These are phyloP conservation scores for Ephialtes manifestator DNA, from an alignment of 2,888 invertebrate species.

Conservation along the genomic window DNA sequence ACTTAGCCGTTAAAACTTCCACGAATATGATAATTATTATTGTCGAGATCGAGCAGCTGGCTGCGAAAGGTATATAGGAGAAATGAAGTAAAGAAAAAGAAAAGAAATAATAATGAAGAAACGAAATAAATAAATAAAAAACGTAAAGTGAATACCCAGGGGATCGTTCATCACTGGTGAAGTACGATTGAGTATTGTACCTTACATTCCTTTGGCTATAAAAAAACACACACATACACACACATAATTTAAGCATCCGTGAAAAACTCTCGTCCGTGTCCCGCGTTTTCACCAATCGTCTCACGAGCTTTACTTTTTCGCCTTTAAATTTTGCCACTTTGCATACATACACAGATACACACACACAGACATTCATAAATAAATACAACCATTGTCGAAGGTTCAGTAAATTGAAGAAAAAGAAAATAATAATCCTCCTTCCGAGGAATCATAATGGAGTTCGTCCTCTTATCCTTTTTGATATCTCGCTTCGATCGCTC, in stretches of 20 bases:
- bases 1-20: constrained; percentile 65
- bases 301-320: constrained; percentile 42
- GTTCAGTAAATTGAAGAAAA: constrained; percentile 21
- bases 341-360: neutral
- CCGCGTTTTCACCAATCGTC: constrained; percentile 47
- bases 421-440: constrained; percentile 30
- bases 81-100: constrained; percentile 52
- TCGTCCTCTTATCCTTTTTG: constrained; percentile 20
- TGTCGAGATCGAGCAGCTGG: constrained; percentile 81
- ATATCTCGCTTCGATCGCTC: constrained; percentile 38
- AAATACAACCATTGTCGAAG: constrained; percentile 13
- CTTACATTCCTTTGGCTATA: constrained; percentile 86
- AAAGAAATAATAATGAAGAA: constrained; percentile 42
- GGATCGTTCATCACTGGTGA: constrained; percentile 81
- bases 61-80: constrained; percentile 82
- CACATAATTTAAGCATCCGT: constrained; percentile 66
- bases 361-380: neutral
- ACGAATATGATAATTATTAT: constrained; percentile 70
- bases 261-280: constrained; percentile 49
- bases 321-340: constrained; percentile 9
- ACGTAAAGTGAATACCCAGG: constrained; percentile 60
- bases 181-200: constrained; percentile 86
- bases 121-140: constrained; percentile 18
- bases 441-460: constrained; percentile 12
- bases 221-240: constrained; percentile 60